Percentiles rank a stretch among this genome's conserved stretches.
phyloP scores from a whole-genome alignment of 1,140 invertebrate species.

The Aphis craccivora region DNA sequence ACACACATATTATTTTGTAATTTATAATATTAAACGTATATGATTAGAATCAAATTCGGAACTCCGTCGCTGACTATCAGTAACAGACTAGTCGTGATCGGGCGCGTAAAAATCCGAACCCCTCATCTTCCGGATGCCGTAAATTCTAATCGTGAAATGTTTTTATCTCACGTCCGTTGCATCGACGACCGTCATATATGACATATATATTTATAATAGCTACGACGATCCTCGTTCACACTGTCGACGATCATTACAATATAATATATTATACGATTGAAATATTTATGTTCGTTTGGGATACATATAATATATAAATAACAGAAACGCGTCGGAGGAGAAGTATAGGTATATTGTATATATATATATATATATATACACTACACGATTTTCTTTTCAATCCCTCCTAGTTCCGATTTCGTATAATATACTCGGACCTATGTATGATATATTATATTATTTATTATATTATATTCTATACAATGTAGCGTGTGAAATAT shows the following conservation, averaged over 20 bases:
- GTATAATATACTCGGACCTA: neutral
- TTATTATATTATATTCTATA: neutral
- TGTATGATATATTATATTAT: neutral
- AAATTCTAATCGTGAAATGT: constrained; percentile 11
- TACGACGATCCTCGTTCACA: neutral
- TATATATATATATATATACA: neutral
- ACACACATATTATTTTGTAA: neutral
- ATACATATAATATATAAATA: neutral
- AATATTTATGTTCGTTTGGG: neutral
- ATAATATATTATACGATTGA: neutral
- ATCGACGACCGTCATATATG: neutral
- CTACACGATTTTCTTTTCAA: neutral
- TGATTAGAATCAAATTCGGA: neutral
- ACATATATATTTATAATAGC: neutral
- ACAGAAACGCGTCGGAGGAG: neutral
- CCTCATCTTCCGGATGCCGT: neutral
- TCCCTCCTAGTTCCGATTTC: neutral
- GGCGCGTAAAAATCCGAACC: neutral
- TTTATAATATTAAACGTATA: neutral
- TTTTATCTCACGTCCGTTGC: neutral
- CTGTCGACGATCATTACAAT: neutral
- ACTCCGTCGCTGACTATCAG: neutral
- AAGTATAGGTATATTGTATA: neutral
- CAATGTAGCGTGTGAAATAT: neutral
- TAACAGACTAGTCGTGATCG: neutral